A percentile compares a stretch with the other conserved stretches of the same genome.
Evolutionary conservation across 2,797 vertebrate species (phyloP).

Genomic region (Parambassis ranga): DNA sequence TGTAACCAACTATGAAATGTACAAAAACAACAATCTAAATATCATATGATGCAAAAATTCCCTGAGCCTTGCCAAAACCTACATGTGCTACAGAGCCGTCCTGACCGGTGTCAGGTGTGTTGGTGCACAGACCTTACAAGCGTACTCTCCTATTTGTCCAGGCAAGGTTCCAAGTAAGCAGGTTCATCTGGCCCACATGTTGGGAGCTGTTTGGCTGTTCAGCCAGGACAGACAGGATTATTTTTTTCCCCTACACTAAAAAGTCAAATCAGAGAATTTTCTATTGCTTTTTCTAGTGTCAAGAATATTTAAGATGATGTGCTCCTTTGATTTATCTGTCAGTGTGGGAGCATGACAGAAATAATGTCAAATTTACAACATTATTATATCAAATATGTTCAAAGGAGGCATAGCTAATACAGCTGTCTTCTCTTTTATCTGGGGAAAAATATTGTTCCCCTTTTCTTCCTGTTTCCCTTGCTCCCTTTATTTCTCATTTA

Average conservation of each 20-base stretch:
- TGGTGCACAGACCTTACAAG: conserved; percentile 68
- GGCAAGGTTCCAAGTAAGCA: conserved; percentile 69
- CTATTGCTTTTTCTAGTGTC: too few relatives aligned
- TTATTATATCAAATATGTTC: conserved; percentile 42
- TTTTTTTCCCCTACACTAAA: neutral
- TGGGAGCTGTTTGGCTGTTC: conserved; percentile 62
- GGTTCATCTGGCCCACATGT: conserved; percentile 64
- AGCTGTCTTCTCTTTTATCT: conserved; percentile 44
- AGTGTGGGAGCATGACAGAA: conserved; percentile 20
- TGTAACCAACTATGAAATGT: neutral
- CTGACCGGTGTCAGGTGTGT: conserved; percentile 58
- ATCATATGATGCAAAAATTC: conserved; percentile 27
- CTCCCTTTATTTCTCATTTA: conserved; percentile 52
- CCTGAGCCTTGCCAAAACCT: conserved; percentile 26
- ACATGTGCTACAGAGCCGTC: conserved; percentile 41
- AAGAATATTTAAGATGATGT: conserved; percentile 6
- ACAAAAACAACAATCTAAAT: neutral
- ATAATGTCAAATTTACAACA: conserved; percentile 47
- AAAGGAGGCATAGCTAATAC: conserved; percentile 46
- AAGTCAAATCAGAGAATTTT: too few relatives aligned
- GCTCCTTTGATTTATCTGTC: conserved; percentile 37
- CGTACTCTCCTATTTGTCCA: conserved; percentile 61
- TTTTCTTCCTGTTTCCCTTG: conserved; percentile 31
- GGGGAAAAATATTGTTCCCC: conserved; percentile 30
- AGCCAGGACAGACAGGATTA: conserved; percentile 29